Conservation (phyloP, 2,888 invertebrate species). For the Seira sanloemensis region DNA sequence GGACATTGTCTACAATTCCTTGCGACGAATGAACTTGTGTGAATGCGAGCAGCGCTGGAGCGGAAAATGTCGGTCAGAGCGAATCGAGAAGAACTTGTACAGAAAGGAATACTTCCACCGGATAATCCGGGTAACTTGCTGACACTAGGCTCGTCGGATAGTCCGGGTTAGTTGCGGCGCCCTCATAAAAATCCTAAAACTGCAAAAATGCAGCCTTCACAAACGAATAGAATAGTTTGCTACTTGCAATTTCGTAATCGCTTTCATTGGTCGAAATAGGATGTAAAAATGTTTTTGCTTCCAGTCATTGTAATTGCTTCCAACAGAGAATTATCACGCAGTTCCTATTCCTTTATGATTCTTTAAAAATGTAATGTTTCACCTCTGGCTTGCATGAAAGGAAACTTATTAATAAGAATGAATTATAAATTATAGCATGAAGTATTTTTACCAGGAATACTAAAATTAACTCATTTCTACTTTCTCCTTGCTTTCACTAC, state of each 20-base stretch:
- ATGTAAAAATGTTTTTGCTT: background rate
- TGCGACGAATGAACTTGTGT: constrained; percentile 13
- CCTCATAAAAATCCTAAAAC: constrained; percentile 19
- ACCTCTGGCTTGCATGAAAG: no score
- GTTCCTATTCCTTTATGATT: no score
- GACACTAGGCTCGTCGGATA: constrained; percentile 67
- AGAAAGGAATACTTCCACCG: constrained; percentile 93
- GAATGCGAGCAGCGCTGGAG: constrained; percentile 87
- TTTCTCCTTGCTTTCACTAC: no score
- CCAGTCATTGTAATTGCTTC: no score
- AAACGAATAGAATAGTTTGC: background rate
- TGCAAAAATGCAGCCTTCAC: background rate
- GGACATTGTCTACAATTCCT: constrained; percentile 31
- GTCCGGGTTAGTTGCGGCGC: constrained; percentile 69
- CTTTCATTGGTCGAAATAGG: no score
- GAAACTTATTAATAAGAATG: no score
- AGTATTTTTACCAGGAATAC: no score
- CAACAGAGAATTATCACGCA: no score
- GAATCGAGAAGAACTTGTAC: constrained; percentile 96
- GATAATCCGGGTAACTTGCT: constrained; percentile 83
- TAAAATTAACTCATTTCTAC: no score
- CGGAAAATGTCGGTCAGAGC: constrained; percentile 98
- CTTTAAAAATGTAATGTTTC: no score
- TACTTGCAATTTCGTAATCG: background rate
- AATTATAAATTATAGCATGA: no score